These are phyloP conservation scores for Apocheima hispidaria DNA, from an alignment of 2,888 invertebrate genomes.

Conservation along the genomic window DNA sequence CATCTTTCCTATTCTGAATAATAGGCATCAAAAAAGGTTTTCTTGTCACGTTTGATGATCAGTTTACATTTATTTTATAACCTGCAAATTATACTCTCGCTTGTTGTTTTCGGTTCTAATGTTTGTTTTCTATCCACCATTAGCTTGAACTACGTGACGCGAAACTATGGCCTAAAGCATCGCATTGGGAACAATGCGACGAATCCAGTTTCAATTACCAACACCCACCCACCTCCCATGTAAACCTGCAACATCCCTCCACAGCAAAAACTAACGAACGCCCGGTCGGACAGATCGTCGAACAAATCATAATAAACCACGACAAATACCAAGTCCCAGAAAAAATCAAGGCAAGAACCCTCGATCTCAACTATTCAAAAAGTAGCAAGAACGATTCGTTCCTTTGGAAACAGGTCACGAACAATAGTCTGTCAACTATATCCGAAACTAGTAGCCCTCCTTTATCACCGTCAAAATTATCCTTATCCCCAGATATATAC, in stretches of 20 bases:
- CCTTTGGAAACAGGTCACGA: slow-evolving; percentile 64
- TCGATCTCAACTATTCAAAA: slow-evolving; percentile 57
- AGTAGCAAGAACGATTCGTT: slow-evolving; percentile 68
- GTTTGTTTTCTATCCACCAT: slow-evolving; percentile 63
- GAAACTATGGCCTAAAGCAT: slow-evolving; percentile 68
- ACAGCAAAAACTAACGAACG: slow-evolving; percentile 47
- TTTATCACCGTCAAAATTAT: slow-evolving; percentile 53
- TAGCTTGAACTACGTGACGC: slow-evolving; percentile 79
- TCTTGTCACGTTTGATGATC: slow-evolving; percentile 21
- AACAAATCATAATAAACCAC: slow-evolving; percentile 65
- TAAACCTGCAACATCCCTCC: slow-evolving; percentile 39
- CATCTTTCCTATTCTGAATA: too few species aligned
- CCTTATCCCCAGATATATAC: slow-evolving; percentile 70
- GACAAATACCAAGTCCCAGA: slow-evolving; percentile 67
- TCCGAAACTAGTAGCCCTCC: slow-evolving; percentile 69
- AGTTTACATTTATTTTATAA: background rate
- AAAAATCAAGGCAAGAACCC: slow-evolving; percentile 59
- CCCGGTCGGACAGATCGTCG: slow-evolving; percentile 66
- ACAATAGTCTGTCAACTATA: slow-evolving; percentile 70
- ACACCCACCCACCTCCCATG: slow-evolving; percentile 55
- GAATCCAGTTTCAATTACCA: slow-evolving; percentile 69
- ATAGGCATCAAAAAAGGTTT: background rate
- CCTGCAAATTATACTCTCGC: slow-evolving; percentile 21
- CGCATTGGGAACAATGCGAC: slow-evolving; percentile 75
- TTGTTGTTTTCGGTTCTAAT: slow-evolving; percentile 48